A percentile compares a stretch with the other conserved stretches of the same genome.
Evolutionary conservation across 2,888 invertebrate genomes (phyloP).

Genomic region (Rhagophthalmus giganteus): DNA sequence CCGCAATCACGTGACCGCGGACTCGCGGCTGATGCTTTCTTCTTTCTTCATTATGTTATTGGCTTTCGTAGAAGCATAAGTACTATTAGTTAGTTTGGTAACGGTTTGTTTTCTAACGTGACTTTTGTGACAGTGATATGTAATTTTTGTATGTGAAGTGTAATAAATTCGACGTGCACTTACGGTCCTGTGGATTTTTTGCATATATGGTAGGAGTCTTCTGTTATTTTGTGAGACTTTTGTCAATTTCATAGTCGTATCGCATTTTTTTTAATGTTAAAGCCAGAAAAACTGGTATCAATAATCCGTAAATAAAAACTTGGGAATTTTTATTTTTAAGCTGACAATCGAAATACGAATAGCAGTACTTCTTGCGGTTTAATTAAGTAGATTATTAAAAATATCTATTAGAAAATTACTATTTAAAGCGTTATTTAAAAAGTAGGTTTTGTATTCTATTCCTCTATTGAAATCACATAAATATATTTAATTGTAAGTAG

Average conservation of each 20-base stretch:
- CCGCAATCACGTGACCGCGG: constrained; percentile 26
- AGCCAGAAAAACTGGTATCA: no score
- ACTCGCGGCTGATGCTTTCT: constrained; percentile 28
- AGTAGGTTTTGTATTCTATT: not conserved
- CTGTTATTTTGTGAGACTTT: not conserved
- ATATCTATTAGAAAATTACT: no score
- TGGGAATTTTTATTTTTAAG: no score
- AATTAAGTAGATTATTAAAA: no score
- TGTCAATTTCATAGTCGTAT: no score
- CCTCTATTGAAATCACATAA: not conserved
- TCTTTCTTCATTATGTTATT: constrained; percentile 30
- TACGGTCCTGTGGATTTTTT: not conserved
- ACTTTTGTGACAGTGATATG: constrained; percentile 21
- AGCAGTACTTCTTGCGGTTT: no score
- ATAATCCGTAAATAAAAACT: no score
- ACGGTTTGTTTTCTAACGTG: constrained; percentile 17
- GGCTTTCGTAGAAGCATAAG: constrained; percentile 9
- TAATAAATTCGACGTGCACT: constrained; percentile 1
- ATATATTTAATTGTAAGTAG: no score
- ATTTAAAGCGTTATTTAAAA: no score
- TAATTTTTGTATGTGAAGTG: constrained; percentile 9
- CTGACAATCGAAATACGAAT: no score
- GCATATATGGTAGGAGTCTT: not conserved
- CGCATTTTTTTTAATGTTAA: no score
- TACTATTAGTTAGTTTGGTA: constrained; percentile 3